Evolutionary conservation across 2,797 vertebrate species (phyloP), one percentile per base, ranked within the genome.

Genomic region (Clarias fuscus): DNA sequence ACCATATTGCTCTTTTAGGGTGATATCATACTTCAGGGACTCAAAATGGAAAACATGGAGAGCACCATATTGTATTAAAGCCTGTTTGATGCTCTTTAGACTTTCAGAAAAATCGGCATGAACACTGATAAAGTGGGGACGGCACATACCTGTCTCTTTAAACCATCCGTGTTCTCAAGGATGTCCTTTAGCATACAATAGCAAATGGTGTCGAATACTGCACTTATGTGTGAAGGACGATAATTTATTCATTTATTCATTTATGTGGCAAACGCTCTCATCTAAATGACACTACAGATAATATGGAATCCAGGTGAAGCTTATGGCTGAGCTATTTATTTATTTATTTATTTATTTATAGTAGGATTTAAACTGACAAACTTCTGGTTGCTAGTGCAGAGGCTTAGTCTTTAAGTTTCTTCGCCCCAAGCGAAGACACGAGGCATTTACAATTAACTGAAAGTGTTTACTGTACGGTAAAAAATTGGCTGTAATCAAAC

Each of bases 331-430:
- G 62, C 40, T 7, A 43, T 43, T 43, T 14, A 56, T 56, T 56
- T 0, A 43, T 43, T 40, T 13, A 53, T 53, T 53, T 43, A 56
- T 56, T 56, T 56, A 14, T 56, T 56, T 14, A 56, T 56, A 56
- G 53, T 53, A 43, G 79, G 62, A 82, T 67, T 30, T 53, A 27
- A 82, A 30, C 79, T 67, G 43, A 67, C n/a, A 82, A 67, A 64
- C 62, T 82, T 67, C 18, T 53, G 79, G 24, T 65, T 20, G 40
- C 40, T 67, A 14, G 79, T 81, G 61, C 37, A 65, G 40, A 81
- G 11, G 24, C 22, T n/a, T 65, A 27, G 64, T 80, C 59, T 43
- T 61, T 64, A 15, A 53, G 40, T 40, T 81, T 53, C 1, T 7
- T 5, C 30, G 61, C 15, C 62, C 37, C n/a, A 22, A 82, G 64